Evolutionary conservation across 2,888 invertebrate species (phyloP).

Genomic region (Vesta saturnalis): DNA sequence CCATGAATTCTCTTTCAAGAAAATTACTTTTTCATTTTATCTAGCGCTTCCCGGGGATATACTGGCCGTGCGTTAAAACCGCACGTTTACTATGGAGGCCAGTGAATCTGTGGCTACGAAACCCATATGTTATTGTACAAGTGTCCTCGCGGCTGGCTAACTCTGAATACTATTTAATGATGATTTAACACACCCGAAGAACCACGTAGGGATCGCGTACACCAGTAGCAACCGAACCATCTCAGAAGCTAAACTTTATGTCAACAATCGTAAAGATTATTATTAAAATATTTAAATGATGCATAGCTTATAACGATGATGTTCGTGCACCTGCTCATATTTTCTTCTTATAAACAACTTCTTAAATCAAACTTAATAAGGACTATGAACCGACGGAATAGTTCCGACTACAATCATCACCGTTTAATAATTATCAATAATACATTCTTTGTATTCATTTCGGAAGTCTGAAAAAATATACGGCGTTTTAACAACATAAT

Average conservation of each 20-base stretch:
- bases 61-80: conserved; percentile 40
- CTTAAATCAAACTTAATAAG: conserved; percentile 4
- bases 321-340: conserved; percentile 9
- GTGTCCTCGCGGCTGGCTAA: conserved; percentile 39
- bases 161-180: conserved; percentile 44
- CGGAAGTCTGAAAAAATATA: too few relatives aligned
- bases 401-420: too few relatives aligned
- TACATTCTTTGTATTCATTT: too few relatives aligned
- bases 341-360: conserved; percentile 13
- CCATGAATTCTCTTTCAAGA: conserved; percentile 62
- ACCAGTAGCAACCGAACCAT: conserved; percentile 21
- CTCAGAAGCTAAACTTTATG: conserved; percentile 14
- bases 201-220: conserved; percentile 25
- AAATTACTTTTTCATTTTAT: conserved; percentile 64
- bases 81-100: conserved; percentile 32
- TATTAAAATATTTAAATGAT: conserved; percentile 15
- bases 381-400: neutral
- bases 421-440: too few relatives aligned
- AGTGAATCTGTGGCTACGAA: conserved; percentile 37
- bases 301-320: neutral
- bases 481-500: neutral
- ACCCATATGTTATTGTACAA: conserved; percentile 45
- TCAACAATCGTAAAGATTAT: conserved; percentile 10
- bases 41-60: conserved; percentile 46
- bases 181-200: conserved; percentile 38